A percentile compares a stretch with the other conserved stretches of the same genome.
Conservation (phyloP, 2,113 vertebrate genomes). For the Catharus minimus region DNA sequence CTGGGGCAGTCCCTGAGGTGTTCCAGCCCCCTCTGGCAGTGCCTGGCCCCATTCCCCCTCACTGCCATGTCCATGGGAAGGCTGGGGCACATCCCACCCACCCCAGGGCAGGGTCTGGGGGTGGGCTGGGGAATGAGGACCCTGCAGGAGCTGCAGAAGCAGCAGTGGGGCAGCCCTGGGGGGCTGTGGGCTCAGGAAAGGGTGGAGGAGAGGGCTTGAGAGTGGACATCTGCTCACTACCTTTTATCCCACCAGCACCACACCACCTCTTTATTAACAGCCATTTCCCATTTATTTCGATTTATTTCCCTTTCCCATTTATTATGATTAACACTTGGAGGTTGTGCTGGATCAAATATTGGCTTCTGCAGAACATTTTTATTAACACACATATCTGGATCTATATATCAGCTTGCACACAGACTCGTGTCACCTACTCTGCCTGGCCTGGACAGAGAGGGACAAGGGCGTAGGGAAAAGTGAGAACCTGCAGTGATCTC, state of each 20-base stretch:
- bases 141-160: not conserved
- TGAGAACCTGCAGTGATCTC: not conserved
- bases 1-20: not conserved
- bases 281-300: not conserved
- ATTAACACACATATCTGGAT: not conserved
- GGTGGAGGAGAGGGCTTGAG: not conserved
- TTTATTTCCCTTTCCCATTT: not conserved
- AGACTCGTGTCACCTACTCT: not conserved
- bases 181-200: not conserved
- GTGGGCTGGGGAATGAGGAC: not conserved
- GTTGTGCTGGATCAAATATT: not conserved
- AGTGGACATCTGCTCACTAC: accelerated
- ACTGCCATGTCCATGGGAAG: accelerated
- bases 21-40: not conserved
- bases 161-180: not conserved
- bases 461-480: not conserved
- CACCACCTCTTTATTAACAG: not conserved
- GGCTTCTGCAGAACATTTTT: not conserved
- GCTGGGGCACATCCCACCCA: not conserved
- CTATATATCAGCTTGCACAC: not conserved
- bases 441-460: not conserved
- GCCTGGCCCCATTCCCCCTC: not conserved
- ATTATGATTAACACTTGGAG: constrained; percentile 5
- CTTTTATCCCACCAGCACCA: not conserved
- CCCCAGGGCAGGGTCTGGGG: accelerated